Conservation (phyloP, 1,140 invertebrate species). For the Tetranychus urticae region DNA sequence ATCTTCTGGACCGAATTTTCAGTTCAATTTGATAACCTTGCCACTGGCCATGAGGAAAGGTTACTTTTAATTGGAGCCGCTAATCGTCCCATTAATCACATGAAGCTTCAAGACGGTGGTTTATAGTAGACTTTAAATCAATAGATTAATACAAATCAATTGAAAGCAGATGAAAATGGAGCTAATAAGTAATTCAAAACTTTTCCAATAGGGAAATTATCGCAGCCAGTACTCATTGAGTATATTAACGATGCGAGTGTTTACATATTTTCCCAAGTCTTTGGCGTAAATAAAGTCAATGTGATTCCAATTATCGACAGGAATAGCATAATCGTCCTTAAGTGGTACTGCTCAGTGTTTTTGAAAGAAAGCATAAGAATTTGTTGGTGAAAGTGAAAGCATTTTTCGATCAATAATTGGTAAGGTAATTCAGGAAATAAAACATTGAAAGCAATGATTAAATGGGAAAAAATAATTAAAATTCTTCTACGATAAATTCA, state of each 20-base stretch:
- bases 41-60: too few species aligned
- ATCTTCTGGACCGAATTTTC: too few species aligned
- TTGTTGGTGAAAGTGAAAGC: too few species aligned
- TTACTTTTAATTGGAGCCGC: too few species aligned
- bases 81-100: too few species aligned
- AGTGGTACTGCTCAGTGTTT: background rate
- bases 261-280: slow-evolving; percentile 11
- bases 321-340: slow-evolving; percentile 1
- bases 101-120: too few species aligned
- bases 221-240: background rate
- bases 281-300: slow-evolving; percentile 13
- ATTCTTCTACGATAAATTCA: background rate
- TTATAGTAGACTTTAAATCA: too few species aligned
- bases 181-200: background rate
- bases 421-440: background rate
- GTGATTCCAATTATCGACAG: slow-evolving; percentile 10
- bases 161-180: too few species aligned
- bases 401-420: too few species aligned
- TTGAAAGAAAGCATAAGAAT: too few species aligned
- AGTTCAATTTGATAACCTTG: too few species aligned
- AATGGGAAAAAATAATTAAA: background rate
- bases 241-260: slow-evolving; percentile 2
- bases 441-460: background rate
- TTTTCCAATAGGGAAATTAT: background rate
- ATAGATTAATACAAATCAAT: too few species aligned